Evolutionary conservation across 2,888 invertebrate genomes (phyloP).

Genomic region (Agrotis clavis): DNA sequence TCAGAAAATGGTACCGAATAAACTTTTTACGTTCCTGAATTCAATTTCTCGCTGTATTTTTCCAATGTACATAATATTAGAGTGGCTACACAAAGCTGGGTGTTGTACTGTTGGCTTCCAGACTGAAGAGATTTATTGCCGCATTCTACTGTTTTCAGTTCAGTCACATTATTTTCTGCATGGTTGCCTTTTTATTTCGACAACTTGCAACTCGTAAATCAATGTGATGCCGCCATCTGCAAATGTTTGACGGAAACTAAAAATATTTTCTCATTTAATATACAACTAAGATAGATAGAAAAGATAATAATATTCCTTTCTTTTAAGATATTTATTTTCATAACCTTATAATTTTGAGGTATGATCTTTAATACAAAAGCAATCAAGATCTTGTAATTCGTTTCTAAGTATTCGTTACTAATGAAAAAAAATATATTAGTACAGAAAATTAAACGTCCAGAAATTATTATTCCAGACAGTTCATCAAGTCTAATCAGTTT

Average conservation of each 20-base stretch:
- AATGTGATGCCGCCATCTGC: background rate
- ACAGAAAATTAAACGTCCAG: slow-evolving; percentile 25
- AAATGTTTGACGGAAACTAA: slow-evolving; percentile 3
- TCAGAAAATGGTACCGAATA: slow-evolving; percentile 20
- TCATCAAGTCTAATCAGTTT: slow-evolving; percentile 4
- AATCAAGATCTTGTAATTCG: slow-evolving; percentile 3
- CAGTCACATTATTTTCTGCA: slow-evolving; percentile 39
- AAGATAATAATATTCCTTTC: no score
- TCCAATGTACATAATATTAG: slow-evolving; percentile 35
- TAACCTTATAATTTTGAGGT: background rate
- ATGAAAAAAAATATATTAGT: background rate
- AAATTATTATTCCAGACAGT: slow-evolving; percentile 14
- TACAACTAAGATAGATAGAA: background rate
- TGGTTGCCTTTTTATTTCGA: slow-evolving; percentile 38
- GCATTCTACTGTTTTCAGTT: slow-evolving; percentile 37
- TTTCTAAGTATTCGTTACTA: slow-evolving; percentile 1
- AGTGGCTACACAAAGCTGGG: slow-evolving; percentile 12
- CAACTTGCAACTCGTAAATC: slow-evolving; percentile 27
- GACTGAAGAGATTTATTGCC: slow-evolving; percentile 47
- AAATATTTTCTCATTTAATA: background rate
- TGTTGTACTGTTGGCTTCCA: slow-evolving; percentile 24
- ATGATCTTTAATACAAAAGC: background rate
- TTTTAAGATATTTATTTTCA: background rate
- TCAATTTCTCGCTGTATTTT: slow-evolving; percentile 33
- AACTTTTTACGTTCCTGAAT: slow-evolving; percentile 29